Percentiles rank a stretch among this genome's conserved stretches.
Conservation (phyloP, 2,113 vertebrate genomes). For the Dromas ardeola region DNA sequence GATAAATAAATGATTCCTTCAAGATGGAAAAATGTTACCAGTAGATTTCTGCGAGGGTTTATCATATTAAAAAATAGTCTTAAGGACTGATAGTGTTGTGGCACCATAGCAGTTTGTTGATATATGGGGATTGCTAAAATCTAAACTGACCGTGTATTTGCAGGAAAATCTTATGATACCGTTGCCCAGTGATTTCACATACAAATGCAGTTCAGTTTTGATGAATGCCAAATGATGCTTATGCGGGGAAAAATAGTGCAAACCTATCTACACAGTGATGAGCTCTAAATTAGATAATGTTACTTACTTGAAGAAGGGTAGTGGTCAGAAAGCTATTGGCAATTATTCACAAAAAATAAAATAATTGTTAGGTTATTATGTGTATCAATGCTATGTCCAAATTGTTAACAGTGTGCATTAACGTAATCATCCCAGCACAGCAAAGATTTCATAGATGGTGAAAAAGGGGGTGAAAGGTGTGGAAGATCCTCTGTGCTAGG, state of each 20-base stretch:
- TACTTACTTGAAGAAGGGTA: background rate
- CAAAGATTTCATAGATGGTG: background rate
- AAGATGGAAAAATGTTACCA: background rate
- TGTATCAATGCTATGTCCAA: background rate
- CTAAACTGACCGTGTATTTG: background rate
- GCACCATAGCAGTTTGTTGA: background rate
- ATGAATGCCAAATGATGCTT: background rate
- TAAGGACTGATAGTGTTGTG: background rate
- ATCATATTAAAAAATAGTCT: background rate
- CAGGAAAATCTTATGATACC: background rate
- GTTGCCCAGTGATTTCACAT: background rate
- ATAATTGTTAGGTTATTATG: background rate
- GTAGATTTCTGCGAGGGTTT: background rate
- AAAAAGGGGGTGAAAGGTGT: background rate
- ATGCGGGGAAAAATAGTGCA: background rate
- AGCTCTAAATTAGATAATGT: background rate
- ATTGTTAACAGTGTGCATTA: background rate
- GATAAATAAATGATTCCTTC: background rate
- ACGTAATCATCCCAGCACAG: background rate
- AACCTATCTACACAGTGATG: background rate
- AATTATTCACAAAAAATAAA: background rate
- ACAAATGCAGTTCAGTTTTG: background rate
- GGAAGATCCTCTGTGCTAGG: background rate
- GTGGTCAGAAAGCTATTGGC: background rate
- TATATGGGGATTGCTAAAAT: background rate